Evolutionary conservation across 2,888 invertebrate species (phyloP).

Genomic region (Myopa tessellatipennis): DNA sequence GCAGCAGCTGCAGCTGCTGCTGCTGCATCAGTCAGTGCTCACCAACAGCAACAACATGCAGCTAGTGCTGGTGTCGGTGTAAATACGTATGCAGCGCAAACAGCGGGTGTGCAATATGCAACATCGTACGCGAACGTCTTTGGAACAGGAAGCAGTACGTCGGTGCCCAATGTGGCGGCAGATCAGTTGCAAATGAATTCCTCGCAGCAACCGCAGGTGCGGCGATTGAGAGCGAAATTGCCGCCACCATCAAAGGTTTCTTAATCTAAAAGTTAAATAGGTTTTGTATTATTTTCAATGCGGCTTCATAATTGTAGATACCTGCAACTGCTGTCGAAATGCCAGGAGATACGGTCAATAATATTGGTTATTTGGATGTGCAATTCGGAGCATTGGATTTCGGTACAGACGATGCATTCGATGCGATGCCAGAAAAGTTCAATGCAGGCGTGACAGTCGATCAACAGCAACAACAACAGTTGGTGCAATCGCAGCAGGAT

Average conservation of each 20-base stretch:
- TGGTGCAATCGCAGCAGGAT: slow-evolving; percentile 52
- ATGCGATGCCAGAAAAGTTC: slow-evolving; percentile 66
- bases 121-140: slow-evolving; percentile 66
- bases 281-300: slow-evolving; percentile 28
- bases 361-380: slow-evolving; percentile 85
- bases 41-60: slow-evolving; percentile 45
- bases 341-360: slow-evolving; percentile 87
- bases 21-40: slow-evolving; percentile 50
- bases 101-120: slow-evolving; percentile 62
- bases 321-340: slow-evolving; percentile 95
- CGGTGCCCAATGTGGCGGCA: slow-evolving; percentile 49
- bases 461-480: slow-evolving; percentile 51
- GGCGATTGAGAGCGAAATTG: slow-evolving; percentile 76
- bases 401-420: slow-evolving; percentile 70
- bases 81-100: slow-evolving; percentile 51
- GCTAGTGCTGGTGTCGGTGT: slow-evolving; percentile 41
- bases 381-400: slow-evolving; percentile 93
- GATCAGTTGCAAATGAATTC: slow-evolving; percentile 56
- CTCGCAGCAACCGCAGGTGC: slow-evolving; percentile 66
- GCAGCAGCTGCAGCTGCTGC: slow-evolving; percentile 48
- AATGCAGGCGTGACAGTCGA: slow-evolving; percentile 63
- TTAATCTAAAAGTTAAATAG: slow-evolving; percentile 27
- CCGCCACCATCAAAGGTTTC: slow-evolving; percentile 86
- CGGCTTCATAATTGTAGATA: slow-evolving; percentile 71
- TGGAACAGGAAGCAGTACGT: slow-evolving; percentile 51